Evolutionary conservation across 2,797 vertebrate species (phyloP).

Genomic region (Glossophaga mutica): DNA sequence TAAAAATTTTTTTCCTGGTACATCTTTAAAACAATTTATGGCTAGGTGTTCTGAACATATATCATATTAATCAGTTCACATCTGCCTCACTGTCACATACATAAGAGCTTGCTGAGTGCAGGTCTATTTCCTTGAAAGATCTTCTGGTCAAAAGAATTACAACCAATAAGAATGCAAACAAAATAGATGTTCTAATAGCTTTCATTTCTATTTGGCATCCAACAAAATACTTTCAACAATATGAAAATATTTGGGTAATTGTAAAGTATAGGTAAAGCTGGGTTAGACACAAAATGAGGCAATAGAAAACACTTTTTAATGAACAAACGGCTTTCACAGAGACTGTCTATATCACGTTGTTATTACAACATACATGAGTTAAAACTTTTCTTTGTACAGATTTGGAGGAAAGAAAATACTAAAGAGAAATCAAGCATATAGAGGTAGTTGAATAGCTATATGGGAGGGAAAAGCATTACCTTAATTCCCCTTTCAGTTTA

Average conservation of each 20-base stretch:
- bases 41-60: background rate
- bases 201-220: background rate
- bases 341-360: conserved; percentile 77
- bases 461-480: conserved; percentile 62
- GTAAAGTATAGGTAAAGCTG: conserved; percentile 20
- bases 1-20: background rate
- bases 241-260: background rate
- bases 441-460: conserved; percentile 83
- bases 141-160: background rate
- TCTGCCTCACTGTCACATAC: background rate
- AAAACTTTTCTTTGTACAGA: conserved; percentile 71
- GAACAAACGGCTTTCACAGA: conserved; percentile 77
- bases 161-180: conserved; percentile 23
- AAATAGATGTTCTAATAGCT: background rate
- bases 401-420: conserved; percentile 56
- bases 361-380: conserved; percentile 77
- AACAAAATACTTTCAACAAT: background rate
- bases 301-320: conserved; percentile 80
- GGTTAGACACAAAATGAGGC: conserved; percentile 65
- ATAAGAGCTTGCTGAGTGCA: background rate
- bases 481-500: conserved; percentile 78
- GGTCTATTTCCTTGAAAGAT: background rate
- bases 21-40: background rate
- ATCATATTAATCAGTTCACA: background rate
- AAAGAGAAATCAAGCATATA: conserved; percentile 77